A percentile compares a stretch with the other conserved stretches of the same genome.
Evolutionary conservation across 2,113 vertebrate genomes (phyloP).

Genomic region (Amazona vittata): DNA sequence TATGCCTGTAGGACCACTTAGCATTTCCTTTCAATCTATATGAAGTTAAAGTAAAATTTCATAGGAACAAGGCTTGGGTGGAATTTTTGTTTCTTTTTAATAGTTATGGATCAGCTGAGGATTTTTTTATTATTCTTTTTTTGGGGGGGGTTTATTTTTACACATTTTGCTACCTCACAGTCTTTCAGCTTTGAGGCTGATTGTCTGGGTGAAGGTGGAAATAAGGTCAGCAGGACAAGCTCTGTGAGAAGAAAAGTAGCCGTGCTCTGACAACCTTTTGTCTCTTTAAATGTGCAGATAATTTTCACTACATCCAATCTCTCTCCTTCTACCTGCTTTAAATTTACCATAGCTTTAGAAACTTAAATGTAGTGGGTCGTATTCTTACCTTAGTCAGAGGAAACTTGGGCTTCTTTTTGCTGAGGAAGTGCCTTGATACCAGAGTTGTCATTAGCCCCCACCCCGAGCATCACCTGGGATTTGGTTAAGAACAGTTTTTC

Average conservation of each 20-base stretch:
- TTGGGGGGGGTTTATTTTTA: not conserved
- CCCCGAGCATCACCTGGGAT: not conserved
- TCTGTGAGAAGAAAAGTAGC: not conserved
- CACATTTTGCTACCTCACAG: not conserved
- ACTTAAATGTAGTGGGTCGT: not conserved
- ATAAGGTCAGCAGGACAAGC: not conserved
- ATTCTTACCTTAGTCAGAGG: not conserved
- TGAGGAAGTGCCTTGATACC: not conserved
- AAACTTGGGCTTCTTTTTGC: not conserved
- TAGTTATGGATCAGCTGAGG: not conserved
- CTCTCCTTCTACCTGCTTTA: not conserved
- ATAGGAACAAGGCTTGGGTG: not conserved
- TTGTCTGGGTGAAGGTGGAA: not conserved
- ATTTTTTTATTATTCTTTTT: not conserved
- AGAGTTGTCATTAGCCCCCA: not conserved
- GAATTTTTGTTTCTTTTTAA: not conserved
- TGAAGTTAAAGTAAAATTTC: not conserved
- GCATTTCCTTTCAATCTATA: not conserved
- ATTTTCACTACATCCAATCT: not conserved
- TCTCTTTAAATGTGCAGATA: not conserved
- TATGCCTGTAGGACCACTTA: slow-evolving; percentile 4
- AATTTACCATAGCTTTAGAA: not conserved
- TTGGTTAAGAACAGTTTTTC: slow-evolving; percentile 2
- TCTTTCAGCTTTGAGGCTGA: not conserved
- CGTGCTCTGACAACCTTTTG: not conserved